phyloP scores from a whole-genome alignment of 1,140 invertebrate species.

The Bombus cullumanus region DNA sequence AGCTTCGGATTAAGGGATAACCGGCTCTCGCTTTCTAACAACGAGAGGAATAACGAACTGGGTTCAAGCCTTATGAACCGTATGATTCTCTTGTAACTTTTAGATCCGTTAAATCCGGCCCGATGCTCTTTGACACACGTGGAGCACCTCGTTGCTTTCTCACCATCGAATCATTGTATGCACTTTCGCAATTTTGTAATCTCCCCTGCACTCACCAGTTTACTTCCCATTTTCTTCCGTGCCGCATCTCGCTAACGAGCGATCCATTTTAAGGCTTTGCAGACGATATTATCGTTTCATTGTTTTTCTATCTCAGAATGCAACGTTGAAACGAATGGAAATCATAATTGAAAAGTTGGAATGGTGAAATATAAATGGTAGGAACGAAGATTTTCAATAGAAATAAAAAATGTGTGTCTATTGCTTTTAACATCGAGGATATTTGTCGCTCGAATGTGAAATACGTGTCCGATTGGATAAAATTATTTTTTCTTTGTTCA shows the following conservation, averaged over 20 bases:
- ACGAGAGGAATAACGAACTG: conserved; percentile 62
- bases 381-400: no score
- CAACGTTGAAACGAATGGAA: no score
- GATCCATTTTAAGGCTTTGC: background rate
- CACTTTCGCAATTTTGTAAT: background rate
- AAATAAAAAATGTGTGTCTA: no score
- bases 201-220: background rate
- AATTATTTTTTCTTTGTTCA: no score
- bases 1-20: conserved; percentile 66
- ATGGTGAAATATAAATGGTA: no score
- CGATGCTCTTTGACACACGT: conserved; percentile 40
- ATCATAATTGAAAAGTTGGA: no score
- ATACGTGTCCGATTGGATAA: no score
- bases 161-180: background rate
- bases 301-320: no score
- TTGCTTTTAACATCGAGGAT: no score
- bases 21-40: conserved; percentile 47
- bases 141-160: conserved; percentile 28
- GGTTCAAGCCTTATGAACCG: conserved; percentile 46
- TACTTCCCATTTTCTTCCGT: background rate
- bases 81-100: conserved; percentile 63
- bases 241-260: background rate
- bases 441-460: no score
- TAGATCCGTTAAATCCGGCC: conserved; percentile 62
- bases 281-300: no score